phyloP scores from a whole-genome alignment of 1,140 invertebrate genomes.

The Chymomyza costata region DNA sequence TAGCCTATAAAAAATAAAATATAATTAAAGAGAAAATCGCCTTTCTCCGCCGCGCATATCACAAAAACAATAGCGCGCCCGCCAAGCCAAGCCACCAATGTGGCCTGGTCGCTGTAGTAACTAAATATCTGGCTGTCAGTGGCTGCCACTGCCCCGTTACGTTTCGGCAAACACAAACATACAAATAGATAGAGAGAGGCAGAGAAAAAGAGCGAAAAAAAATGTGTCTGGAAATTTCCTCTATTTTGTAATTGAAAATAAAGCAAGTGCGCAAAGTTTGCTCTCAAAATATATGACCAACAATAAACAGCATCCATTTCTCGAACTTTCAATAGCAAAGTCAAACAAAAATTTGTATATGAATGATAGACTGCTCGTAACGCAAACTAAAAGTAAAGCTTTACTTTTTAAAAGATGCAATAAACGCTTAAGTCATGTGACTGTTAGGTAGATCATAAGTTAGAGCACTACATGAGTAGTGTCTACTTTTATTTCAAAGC shows the following conservation, averaged over 20 bases:
- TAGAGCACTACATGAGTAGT: too few relatives aligned
- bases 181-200: too few relatives aligned
- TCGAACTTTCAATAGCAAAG: neutral
- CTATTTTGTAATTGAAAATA: conserved; percentile 65
- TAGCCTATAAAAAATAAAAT: conserved; percentile 68
- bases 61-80: conserved; percentile 68
- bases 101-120: too few relatives aligned
- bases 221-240: conserved; percentile 70
- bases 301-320: neutral
- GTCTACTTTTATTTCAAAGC: too few relatives aligned
- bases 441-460: too few relatives aligned
- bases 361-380: neutral
- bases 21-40: conserved; percentile 73
- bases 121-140: conserved; percentile 43
- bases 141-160: conserved; percentile 69
- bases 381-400: too few relatives aligned
- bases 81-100: too few relatives aligned
- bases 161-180: conserved; percentile 68
- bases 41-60: conserved; percentile 62
- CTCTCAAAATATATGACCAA: neutral
- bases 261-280: conserved; percentile 21
- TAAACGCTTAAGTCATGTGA: too few relatives aligned
- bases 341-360: neutral
- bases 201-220: too few relatives aligned
- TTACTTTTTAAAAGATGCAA: too few relatives aligned